A percentile compares a stretch with the other conserved stretches of the same genome.
These are phyloP conservation scores for Cyanoderma ruficeps DNA, from an alignment of 2,113 vertebrate genomes.

Conservation along the genomic window DNA sequence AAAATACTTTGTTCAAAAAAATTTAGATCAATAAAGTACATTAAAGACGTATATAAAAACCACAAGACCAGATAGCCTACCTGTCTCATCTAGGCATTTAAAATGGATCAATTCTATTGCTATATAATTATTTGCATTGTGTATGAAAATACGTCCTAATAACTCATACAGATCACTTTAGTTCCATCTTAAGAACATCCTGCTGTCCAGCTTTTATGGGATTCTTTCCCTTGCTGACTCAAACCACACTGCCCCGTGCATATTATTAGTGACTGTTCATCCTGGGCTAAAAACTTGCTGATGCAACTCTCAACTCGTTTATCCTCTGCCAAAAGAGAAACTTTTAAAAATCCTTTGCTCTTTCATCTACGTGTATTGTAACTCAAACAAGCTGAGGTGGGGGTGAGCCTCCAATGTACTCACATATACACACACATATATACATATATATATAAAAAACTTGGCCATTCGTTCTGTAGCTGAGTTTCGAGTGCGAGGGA, in stretches of 20 bases:
- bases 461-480: background rate
- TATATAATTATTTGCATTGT: background rate
- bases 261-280: background rate
- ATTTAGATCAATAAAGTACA: background rate
- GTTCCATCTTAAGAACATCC: background rate
- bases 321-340: background rate
- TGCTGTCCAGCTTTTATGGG: background rate
- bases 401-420: background rate
- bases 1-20: background rate
- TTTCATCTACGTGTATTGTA: accelerated
- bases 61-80: background rate
- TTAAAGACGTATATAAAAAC: background rate
- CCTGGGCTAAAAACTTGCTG: background rate
- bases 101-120: background rate
- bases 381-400: background rate
- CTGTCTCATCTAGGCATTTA: background rate
- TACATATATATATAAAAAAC: too few relatives aligned
- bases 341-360: background rate
- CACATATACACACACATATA: background rate
- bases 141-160: background rate
- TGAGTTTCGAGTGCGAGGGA: background rate
- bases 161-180: background rate
- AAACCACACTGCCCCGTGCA: accelerated
- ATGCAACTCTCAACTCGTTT: background rate
- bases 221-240: background rate